Base-by-base conservation (phyloP, 1,140 invertebrate genomes). In the Magallana ariakensis region DNA sequence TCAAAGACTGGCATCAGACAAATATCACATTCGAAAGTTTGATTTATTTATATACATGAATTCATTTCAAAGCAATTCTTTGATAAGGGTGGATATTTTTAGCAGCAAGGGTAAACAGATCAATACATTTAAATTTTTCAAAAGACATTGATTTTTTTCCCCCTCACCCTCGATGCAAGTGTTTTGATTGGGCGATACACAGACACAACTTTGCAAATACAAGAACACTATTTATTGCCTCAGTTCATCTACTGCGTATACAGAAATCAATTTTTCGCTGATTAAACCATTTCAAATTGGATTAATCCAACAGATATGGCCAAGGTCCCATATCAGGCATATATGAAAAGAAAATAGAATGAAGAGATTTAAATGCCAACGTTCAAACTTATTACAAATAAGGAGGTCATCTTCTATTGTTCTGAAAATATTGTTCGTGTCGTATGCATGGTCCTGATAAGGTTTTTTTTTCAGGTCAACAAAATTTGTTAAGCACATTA, bases 351-450 rank as follows among this genome's bases (percentile, higher is more conserved):
- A 26, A 75, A 75, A 75, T 26, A 75, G 9, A 75, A 75, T 75
- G 66, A 75, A 19, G 26, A 75, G 66, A 75, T 75, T 75, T 75
- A 75, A 75, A 75, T 33, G 33, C 66, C 66, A 75, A 75, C 66
- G 33, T 19, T 75, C 66, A 26, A 75, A 75, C 66, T 46, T 75
- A 26, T 75, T 9, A 26, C 66, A 75, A 75, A 75, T 19, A 75
- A 33, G 22, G 66, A 75, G 66, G 22, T 26, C 66, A 75, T 75
- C 22, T 75, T 75, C 33, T 13, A 33, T 75, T 75, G 66, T 75
- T 75, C 15, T 46, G 9, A 75, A 75, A 75, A 26, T 26, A 75
- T 33, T 13, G 22, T 26, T 66, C 22, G 8, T n/a, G n/a, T 26
- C 33, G 22, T 33, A 26, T 26, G 11, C 33, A 22, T 75, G 7